Conservation (phyloP, 2,113 vertebrate species). For the Siniperca chuatsi region DNA sequence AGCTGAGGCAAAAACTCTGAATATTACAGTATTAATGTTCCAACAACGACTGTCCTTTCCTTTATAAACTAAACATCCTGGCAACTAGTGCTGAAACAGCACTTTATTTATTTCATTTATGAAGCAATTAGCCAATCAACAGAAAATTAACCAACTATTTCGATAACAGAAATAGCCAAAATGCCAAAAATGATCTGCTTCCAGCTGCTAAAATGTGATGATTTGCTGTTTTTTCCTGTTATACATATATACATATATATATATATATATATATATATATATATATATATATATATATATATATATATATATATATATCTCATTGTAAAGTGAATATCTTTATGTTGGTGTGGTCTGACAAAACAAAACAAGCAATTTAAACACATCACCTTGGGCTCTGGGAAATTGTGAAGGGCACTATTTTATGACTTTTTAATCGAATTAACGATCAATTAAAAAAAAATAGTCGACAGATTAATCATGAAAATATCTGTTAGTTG, state of each 20-base stretch:
- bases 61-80: neutral
- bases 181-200: neutral
- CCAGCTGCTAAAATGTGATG: neutral
- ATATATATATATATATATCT: no score
- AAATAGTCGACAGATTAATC: neutral
- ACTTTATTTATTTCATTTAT: neutral
- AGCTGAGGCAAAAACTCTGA: neutral
- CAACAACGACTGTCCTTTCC: neutral
- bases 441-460: neutral
- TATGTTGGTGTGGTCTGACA: neutral
- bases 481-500: neutral
- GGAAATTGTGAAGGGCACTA: neutral
- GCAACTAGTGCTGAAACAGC: neutral
- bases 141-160: conserved; percentile 18
- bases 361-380: neutral
- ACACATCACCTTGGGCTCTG: neutral
- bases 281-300: no score
- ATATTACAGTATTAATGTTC: neutral
- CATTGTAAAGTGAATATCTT: neutral
- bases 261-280: no score
- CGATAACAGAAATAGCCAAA: neutral
- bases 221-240: neutral
- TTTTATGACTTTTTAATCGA: neutral
- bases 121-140: neutral
- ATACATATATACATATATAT: no score